Conservation (phyloP, 1,140 invertebrate genomes). For the Cyphomyrmex costatus region DNA sequence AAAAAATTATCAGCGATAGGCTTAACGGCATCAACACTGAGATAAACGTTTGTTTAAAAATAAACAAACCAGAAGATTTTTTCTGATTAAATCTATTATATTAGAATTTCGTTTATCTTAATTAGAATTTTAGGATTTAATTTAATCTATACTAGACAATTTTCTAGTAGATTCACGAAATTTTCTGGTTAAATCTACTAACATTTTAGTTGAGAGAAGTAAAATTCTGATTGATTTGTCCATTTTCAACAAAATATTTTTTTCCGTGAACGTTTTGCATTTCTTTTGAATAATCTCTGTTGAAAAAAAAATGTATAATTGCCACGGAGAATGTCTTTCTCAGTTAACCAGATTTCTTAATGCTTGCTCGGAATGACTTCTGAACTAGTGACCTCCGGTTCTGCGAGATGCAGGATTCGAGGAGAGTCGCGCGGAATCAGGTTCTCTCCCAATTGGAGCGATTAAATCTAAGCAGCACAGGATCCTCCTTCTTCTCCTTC, state of each 20-base stretch:
- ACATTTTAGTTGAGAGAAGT: no score
- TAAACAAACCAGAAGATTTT: no score
- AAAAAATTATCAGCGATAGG: background rate
- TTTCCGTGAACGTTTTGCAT: no score
- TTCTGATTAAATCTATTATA: no score
- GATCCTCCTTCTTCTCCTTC: conserved; percentile 57
- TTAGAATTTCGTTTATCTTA: no score
- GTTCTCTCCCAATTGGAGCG: conserved; percentile 27
- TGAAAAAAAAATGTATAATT: background rate
- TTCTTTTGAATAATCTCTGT: background rate
- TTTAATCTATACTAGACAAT: no score
- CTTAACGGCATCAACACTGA: background rate
- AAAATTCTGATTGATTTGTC: no score
- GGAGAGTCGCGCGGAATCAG: conserved; percentile 20
- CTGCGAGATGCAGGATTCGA: conserved; percentile 19
- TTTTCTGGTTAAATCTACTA: no score
- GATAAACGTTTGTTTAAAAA: no score
- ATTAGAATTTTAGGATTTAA: no score
- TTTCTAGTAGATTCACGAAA: no score
- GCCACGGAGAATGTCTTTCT: background rate
- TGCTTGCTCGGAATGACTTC: background rate
- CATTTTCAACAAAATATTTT: no score
- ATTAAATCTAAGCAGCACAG: conserved; percentile 56
- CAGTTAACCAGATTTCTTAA: background rate
- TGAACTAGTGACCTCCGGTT: conserved; percentile 28